Evolutionary conservation across 2,888 invertebrate genomes (phyloP), one percentile per base, ranked within the genome.

Genomic region (Nomada lathburiana): DNA sequence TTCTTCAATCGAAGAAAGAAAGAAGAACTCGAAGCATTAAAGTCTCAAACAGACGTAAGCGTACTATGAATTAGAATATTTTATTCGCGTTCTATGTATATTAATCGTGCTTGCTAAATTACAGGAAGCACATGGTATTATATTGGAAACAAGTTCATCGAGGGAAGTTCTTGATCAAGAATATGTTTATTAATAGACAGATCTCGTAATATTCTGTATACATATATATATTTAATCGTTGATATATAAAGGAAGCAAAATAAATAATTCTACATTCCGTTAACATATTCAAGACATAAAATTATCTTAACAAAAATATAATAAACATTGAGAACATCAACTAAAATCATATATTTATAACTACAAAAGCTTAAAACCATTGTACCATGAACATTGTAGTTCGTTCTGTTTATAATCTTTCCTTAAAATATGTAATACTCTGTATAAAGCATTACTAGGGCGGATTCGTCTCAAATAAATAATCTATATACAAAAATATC

Each of bases 1-100:
- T 94, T 94, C 80, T 94, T 93, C 55, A 88, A 92, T 42, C 85
- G 93, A 72, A 89, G 86, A 57, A 91, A 89, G 75, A 92, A 80
- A 76, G 83, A 89, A 60, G 89, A 91, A 79, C 84, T 92, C 50
- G 84, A 91, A 67, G 89, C 87, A n/a, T 86, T 92, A 26, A 93
- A 92, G 86, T 92, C 92, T 20, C 91, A 93, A 69, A 75, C 81
- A 69, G 82, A 89, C 57, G 91, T 91, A 77, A 82, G 90, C 78
- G 65, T 59, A 55, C 5, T 29, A 29, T 44, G 55, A 64, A 20
- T 64, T 26, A 67, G 59, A 57, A 55, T 57, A 20, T 44, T 23
- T 20, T 26, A 11, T 59, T 9, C 4, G 4, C 60, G 20, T 5
- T 68, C 69, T 57, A n/a, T 4, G 23, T 7, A 55, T 47, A 68